Conservation (phyloP, 2,113 vertebrate genomes). For the Tricholaema leucomelas region DNA sequence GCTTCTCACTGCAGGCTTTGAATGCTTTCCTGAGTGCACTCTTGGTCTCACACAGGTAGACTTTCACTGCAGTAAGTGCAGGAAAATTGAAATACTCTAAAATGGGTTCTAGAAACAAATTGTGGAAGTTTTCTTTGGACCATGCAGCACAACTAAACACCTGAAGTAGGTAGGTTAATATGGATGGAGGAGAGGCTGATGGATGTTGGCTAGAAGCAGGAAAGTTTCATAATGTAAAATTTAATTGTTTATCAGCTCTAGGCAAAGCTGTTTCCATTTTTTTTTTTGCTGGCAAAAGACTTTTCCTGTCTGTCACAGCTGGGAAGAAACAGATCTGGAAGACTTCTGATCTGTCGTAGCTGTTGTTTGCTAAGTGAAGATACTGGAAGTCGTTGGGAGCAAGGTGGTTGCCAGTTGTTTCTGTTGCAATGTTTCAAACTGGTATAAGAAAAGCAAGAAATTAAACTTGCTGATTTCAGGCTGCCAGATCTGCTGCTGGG, state of each 20-base stretch:
- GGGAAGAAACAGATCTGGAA: neutral
- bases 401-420: neutral
- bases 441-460: neutral
- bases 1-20: neutral
- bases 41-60: neutral
- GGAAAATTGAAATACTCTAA: neutral
- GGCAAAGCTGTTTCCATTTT: neutral
- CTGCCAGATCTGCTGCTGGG: neutral
- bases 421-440: neutral
- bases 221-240: neutral
- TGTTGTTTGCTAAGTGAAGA: neutral
- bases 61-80: neutral
- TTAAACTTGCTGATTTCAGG: neutral
- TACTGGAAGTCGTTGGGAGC: neutral
- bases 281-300: neutral
- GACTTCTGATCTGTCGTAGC: neutral
- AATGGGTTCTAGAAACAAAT: neutral
- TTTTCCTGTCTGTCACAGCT: neutral
- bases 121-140: neutral
- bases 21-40: neutral
- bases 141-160: neutral
- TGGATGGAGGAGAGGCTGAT: slow-evolving; percentile 1
- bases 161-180: neutral
- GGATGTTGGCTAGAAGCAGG: slow-evolving; percentile 1
- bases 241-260: slow-evolving; percentile 18